A percentile compares a stretch with the other conserved stretches of the same genome.
Conservation (phyloP, 2,113 vertebrate species). For the Mustela lutreola region DNA sequence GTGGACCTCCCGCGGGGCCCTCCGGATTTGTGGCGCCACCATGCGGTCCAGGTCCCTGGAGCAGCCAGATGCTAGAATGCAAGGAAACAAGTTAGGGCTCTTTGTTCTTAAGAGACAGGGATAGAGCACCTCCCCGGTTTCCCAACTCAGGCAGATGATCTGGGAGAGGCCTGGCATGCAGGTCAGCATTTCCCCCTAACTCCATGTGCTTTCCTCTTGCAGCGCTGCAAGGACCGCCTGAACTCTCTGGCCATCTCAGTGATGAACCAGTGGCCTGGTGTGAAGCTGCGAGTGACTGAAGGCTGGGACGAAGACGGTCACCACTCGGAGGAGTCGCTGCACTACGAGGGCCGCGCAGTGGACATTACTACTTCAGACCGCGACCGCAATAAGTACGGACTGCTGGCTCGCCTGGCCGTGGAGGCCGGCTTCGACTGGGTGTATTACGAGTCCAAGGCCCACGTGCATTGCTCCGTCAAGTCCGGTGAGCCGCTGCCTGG, state of each 20-base stretch:
- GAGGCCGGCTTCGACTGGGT: slow-evolving; percentile 99
- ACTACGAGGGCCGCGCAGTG: slow-evolving; percentile 98
- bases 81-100: not conserved
- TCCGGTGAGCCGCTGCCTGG: slow-evolving; percentile 90
- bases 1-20: not conserved
- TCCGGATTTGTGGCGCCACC: not conserved
- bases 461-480: slow-evolving; percentile 99
- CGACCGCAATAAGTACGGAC: slow-evolving; percentile 98
- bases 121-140: not conserved
- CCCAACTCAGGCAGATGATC: not conserved
- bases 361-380: slow-evolving; percentile 99
- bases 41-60: not conserved
- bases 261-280: slow-evolving; percentile 99
- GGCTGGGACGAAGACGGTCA: slow-evolving; percentile 99
- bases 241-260: slow-evolving; percentile 99
- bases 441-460: slow-evolving; percentile 98
- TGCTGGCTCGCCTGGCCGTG: slow-evolving; percentile 96
- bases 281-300: slow-evolving; percentile 98
- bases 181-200: not conserved
- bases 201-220: not conserved
- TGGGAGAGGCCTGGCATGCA: not conserved
- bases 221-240: slow-evolving; percentile 99
- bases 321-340: slow-evolving; percentile 98
- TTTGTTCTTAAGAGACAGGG: not conserved
- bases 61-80: not conserved